Base-by-base conservation (phyloP, 2,797 vertebrate genomes). In the Agapornis canus region DNA sequence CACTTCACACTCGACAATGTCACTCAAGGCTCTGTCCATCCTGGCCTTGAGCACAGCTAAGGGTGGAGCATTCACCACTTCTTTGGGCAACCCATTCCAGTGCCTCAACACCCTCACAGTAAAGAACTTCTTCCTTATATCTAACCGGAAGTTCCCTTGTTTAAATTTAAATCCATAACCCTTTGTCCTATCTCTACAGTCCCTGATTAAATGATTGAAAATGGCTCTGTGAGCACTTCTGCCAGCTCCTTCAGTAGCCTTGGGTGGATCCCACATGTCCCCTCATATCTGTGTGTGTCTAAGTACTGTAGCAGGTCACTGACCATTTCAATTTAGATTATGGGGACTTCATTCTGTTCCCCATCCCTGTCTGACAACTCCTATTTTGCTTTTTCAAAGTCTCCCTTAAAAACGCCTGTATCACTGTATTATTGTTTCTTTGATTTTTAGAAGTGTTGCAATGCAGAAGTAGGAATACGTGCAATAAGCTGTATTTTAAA, bases 401-500 rank as follows among this genome's bases (percentile, higher is more conserved):
- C 5, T 60, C 60, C 73, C 20, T 73, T 76, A 71, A 39, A 96
- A 89, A 39, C 14, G 82, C 25, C n/a, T 66, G 17, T 69, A 54
- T 48, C 22, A 26, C 32, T 71, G 13, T 69, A 25, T 71, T n/a
- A 63, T 56, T 69, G 18, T 79, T 91, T 75, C 12, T 82, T 90
- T 91, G 43, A 6, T 76, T 92, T 95, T 92, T 37, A 25, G 22
- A 86, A 93, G 90, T 86, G 27, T 59, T 93, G 79, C 89, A 96
- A 69, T 95, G 84, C 37, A 2, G 94, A 73, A 20, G 86, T 82
- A 75, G 39, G 89, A 63, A 84, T 65, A 72, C 90, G 68, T 91
- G 68, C 22, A 96, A 91, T 91, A 91, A 92, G 61, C 29, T 84
- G 66, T 82, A 90, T 96, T 96, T 94, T 83, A 83, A 70, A 90